Evolutionary conservation across 1,140 invertebrate genomes (phyloP), one percentile per base, ranked within the genome.

Genomic region (Drosophila bifasciata): DNA sequence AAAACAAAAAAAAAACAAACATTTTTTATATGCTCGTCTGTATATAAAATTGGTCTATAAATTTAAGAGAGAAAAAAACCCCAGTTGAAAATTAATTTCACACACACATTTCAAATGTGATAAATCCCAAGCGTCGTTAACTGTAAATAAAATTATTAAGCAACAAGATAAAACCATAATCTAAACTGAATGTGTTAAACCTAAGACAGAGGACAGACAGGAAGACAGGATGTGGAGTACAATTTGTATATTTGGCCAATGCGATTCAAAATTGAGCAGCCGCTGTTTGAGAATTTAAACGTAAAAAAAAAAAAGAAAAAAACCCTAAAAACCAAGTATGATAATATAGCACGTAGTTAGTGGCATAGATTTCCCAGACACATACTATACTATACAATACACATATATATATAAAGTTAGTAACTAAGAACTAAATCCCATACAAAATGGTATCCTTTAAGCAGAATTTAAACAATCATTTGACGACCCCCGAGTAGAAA

Each of bases 71-170:
- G 15, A 6, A 32, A 32, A 9, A 43, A 32, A 39, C 52, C 8
- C 15, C 15, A 48, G 17, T 25, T 23, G 50, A 19, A 49, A 59
- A 76, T 51, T 63, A 49, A 36, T 61, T 48, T 44, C 32, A 58
- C 81, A 86, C 32, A 58, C 81, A 86, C 81, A 86, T 86, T 86
- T 63, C 5, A 88, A 86, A 86, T 86, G 81, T 86, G 83, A 88
- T 88, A 76, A 67, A 39, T 9, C 48, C 28, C 32, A 58, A n/a
- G n/a, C n/a, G n/a, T n/a, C n/a, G 23, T 52, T 48, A 62, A 58
- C 66, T 86, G 81, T 85, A 86, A 41, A 80, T 85, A 85, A 49
- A 85, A 49, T 43, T 61, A 63, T 55, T 52, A 51, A 58, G 45
- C 0, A 8, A 70, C 0, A 8, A 70, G 60, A 23, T 25, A 23